These are phyloP conservation scores for Tragopan temminckii DNA, from an alignment of 2,797 vertebrate species.

Conservation along the genomic window DNA sequence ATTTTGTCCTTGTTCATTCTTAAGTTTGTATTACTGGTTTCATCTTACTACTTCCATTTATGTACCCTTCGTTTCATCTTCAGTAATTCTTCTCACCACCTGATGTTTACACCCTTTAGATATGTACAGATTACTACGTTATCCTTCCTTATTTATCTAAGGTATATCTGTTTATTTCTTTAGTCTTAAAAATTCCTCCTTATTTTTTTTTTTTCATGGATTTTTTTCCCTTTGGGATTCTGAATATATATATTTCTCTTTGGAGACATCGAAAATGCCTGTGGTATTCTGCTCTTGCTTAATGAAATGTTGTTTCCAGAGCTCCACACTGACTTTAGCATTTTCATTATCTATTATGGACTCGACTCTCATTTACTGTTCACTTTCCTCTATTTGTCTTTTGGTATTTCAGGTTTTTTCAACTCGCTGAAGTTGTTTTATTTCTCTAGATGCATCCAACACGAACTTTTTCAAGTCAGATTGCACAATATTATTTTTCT, in stretches of 20 bases:
- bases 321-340: constrained; percentile 3
- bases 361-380: constrained; percentile 60
- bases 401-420: constrained; percentile 67
- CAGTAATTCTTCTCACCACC: constrained; percentile 47
- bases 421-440: constrained; percentile 60
- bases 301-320: constrained; percentile 31
- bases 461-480: constrained; percentile 61
- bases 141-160: constrained; percentile 38
- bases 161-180: constrained; percentile 21
- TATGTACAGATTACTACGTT: constrained; percentile 44
- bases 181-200: background rate
- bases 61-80: constrained; percentile 60
- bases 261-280: constrained; percentile 32
- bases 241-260: constrained; percentile 27
- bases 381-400: constrained; percentile 67
- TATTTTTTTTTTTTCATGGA: background rate
- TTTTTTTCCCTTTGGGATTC: background rate
- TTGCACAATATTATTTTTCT: constrained; percentile 34
- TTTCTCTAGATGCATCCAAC: constrained; percentile 57
- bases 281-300: constrained; percentile 23
- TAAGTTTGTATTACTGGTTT: constrained; percentile 54
- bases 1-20: constrained; percentile 55
- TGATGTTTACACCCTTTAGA: constrained; percentile 57
- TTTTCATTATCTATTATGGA: constrained; percentile 47
- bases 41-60: constrained; percentile 52